Percentiles rank a stretch among this genome's conserved stretches.
These are phyloP conservation scores for Elymnias hypermnestra DNA, from an alignment of 1,140 invertebrate species.

Conservation along the genomic window DNA sequence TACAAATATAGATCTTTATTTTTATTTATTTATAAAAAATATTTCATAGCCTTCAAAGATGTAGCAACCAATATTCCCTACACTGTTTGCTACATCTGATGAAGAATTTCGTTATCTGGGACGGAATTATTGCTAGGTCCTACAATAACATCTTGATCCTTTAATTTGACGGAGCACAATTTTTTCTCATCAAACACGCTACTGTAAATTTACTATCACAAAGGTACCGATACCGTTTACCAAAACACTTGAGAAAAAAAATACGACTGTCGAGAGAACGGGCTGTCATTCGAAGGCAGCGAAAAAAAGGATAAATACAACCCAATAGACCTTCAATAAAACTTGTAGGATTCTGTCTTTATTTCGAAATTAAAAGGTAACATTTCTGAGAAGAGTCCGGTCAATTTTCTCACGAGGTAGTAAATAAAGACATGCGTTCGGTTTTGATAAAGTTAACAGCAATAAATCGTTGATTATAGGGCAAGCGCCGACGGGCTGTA, in stretches of 20 bases:
- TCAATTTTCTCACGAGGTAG: slow-evolving; percentile 56
- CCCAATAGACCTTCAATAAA: slow-evolving; percentile 61
- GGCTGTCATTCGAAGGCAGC: slow-evolving; percentile 42
- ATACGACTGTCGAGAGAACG: slow-evolving; percentile 24
- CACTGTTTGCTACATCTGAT: too few relatives aligned
- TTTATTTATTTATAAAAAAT: too few relatives aligned
- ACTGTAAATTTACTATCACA: slow-evolving; percentile 31
- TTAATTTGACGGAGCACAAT: slow-evolving; percentile 17
- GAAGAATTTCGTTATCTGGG: background rate
- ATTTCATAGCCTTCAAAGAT: too few relatives aligned
- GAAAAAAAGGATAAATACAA: slow-evolving; percentile 50
- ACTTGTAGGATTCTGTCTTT: slow-evolving; percentile 54
- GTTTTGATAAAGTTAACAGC: slow-evolving; percentile 60
- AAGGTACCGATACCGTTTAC: slow-evolving; percentile 37
- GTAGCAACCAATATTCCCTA: too few relatives aligned
- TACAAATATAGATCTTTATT: too few relatives aligned
- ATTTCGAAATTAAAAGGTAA: slow-evolving; percentile 59
- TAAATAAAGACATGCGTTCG: slow-evolving; percentile 51
- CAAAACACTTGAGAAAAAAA: slow-evolving; percentile 34
- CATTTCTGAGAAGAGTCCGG: slow-evolving; percentile 47
- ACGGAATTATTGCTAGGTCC: slow-evolving; percentile 16
- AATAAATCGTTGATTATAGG: slow-evolving; percentile 64
- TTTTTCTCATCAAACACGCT: slow-evolving; percentile 29
- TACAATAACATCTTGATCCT: slow-evolving; percentile 30
- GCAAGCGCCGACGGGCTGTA: slow-evolving; percentile 49